Base-by-base conservation (phyloP, 2,888 invertebrate species). In the Netelia fuscicornis region DNA sequence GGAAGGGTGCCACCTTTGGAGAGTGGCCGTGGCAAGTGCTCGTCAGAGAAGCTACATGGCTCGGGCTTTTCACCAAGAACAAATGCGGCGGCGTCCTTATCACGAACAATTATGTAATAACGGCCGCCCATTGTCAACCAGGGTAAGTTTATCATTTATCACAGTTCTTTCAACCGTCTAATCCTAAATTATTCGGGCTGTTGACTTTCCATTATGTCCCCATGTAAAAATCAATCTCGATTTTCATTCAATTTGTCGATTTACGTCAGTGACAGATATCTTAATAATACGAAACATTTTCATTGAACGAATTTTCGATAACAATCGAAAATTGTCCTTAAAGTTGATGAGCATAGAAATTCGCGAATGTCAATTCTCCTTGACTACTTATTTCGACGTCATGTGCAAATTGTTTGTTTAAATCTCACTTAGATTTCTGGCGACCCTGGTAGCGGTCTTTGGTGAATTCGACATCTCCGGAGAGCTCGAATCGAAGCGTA, bases 21-120 rank as follows among this genome's bases (percentile, higher is more conserved):
- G 97, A 97, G 91, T 98, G 97, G 96, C 98, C 98, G 0, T 98
- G 98, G 98, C 98, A 98, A 91, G 98, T 98, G 0, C 94, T 98
- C 37, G 98, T 98, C 0, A 95, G 98, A 54, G 98, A 98, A 94
- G 97, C 98, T 1, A 98, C 98, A 0, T 98, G 98, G 98, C 94
- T 98, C 62, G 98, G 98, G 0, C 95, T 98, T 23, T 98, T 98
- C 94, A 98, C 98, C 68, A 98, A 98, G 94, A 98, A 98, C 94
- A 98, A 98, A 94, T 98, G 98, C 91, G 98, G 98, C 0, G 98
- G 98, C 1, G 98, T 98, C 0, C 95, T 98, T n/a, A 98, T 98
- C 90, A 97, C 97, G 52, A 97, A 95, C 89, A 96, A 96, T 93
- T 98, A 96, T 91, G 98, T 98, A 3, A 96, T 98, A 83, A 98